A percentile compares a stretch with the other conserved stretches of the same genome.
Conservation (phyloP, 2,797 vertebrate genomes). For the Sebastes nivosus region DNA sequence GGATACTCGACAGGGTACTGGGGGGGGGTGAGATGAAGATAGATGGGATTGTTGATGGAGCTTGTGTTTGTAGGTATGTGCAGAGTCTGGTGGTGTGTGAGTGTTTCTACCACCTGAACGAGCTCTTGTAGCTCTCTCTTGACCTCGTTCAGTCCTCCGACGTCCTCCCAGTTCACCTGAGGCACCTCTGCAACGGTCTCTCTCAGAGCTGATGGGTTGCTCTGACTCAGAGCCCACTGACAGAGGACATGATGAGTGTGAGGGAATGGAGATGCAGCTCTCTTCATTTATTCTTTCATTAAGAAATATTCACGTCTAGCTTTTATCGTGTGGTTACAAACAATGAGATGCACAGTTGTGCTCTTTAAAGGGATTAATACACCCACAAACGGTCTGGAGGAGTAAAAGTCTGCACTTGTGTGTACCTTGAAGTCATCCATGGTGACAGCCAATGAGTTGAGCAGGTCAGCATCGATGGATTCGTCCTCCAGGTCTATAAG, state of each 20-base stretch:
- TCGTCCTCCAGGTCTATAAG: conserved; percentile 96
- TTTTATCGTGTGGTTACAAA: not conserved
- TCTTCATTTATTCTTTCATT: not conserved
- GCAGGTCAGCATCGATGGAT: conserved; percentile 94
- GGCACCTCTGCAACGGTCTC: conserved; percentile 95
- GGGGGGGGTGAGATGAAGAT: not conserved
- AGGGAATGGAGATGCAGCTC: not conserved
- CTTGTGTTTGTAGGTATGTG: not conserved
- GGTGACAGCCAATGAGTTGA: conserved; percentile 95
- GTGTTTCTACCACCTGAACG: conserved; percentile 85
- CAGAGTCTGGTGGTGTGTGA: not conserved
- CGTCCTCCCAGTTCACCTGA: conserved; percentile 95
- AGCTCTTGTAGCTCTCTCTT: conserved; percentile 96
- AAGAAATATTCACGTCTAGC: not conserved
- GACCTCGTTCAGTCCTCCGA: conserved; percentile 93
- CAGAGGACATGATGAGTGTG: not conserved
- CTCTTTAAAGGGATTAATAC: not conserved
- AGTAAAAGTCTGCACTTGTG: not conserved
- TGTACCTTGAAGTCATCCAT: conserved; percentile 96
- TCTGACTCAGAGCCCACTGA: conserved; percentile 96
- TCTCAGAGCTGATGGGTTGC: conserved; percentile 93
- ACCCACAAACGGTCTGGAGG: not conserved
- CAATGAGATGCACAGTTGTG: not conserved
- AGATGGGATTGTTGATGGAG: not conserved
- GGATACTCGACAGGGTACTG: conserved; percentile 97